A percentile compares a stretch with the other conserved stretches of the same genome.
phyloP scores from a whole-genome alignment of 2,113 vertebrate species.

The Isichthys henryi region DNA sequence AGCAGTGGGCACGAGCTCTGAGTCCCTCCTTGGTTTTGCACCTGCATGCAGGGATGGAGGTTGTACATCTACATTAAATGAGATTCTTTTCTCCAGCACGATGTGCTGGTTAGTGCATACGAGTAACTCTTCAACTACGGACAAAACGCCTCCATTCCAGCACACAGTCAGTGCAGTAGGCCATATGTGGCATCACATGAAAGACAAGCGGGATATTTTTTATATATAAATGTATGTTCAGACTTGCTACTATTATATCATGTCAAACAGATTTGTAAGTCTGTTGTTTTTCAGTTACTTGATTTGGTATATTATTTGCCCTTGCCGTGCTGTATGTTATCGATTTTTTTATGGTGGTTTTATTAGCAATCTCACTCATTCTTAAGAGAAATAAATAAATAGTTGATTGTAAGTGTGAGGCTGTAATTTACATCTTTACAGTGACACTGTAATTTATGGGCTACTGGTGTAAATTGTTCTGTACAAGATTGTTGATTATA shows the following conservation, averaged over 20 bases:
- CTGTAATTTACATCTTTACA: background rate
- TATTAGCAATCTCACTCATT: background rate
- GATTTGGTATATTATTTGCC: background rate
- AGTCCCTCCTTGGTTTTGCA: background rate
- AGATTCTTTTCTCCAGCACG: background rate
- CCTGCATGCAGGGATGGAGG: background rate
- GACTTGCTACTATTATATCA: background rate
- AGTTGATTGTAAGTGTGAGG: too few relatives aligned
- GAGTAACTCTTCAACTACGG: background rate
- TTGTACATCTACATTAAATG: background rate
- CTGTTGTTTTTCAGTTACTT: background rate
- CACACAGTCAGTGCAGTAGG: background rate
- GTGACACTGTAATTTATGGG: background rate
- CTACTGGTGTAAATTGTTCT: background rate
- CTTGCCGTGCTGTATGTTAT: background rate
- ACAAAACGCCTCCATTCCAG: background rate
- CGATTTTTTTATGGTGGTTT: too few relatives aligned
- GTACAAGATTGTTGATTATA: background rate
- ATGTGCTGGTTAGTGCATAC: background rate
- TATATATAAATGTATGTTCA: background rate
- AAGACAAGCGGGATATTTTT: background rate
- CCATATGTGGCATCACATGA: background rate
- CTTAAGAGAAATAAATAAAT: background rate
- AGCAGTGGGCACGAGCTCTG: background rate
- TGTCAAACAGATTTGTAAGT: background rate